phyloP scores from a whole-genome alignment of 1,140 invertebrate species.

The Cherax destructor region DNA sequence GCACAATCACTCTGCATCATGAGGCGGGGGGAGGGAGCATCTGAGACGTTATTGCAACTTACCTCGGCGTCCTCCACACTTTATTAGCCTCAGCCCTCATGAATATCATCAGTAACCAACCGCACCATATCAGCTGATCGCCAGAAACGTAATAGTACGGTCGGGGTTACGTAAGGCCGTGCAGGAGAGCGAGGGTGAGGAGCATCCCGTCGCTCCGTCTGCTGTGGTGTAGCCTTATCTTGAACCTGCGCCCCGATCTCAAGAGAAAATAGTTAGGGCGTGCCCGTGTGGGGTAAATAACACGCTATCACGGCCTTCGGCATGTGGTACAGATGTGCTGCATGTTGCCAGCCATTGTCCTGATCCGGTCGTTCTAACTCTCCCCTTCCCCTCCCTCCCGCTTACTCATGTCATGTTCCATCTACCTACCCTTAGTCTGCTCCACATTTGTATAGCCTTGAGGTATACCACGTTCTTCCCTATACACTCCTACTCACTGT shows the following conservation, averaged over 20 bases:
- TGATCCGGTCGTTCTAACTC: no score
- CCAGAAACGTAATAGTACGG: neutral
- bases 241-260: neutral
- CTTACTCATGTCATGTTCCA: no score
- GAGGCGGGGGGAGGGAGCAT: slow-evolving; percentile 10
- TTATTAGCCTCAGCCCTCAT: slow-evolving; percentile 39
- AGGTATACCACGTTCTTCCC: no score
- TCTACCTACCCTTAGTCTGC: no score
- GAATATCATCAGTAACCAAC: slow-evolving; percentile 34
- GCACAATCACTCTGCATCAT: neutral
- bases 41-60: slow-evolving; percentile 14
- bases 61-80: neutral
- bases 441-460: no score
- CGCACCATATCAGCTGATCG: slow-evolving; percentile 11
- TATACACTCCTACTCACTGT: no score
- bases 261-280: neutral
- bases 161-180: neutral
- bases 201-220: neutral
- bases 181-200: neutral
- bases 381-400: no score
- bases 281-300: slow-evolving; percentile 1
- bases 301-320: neutral
- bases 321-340: neutral
- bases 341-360: no score
- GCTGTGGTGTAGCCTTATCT: neutral